A percentile compares a stretch with the other conserved stretches of the same genome.
Evolutionary conservation across 2,888 invertebrate species (phyloP).

Genomic region (Ernsta delagoae): DNA sequence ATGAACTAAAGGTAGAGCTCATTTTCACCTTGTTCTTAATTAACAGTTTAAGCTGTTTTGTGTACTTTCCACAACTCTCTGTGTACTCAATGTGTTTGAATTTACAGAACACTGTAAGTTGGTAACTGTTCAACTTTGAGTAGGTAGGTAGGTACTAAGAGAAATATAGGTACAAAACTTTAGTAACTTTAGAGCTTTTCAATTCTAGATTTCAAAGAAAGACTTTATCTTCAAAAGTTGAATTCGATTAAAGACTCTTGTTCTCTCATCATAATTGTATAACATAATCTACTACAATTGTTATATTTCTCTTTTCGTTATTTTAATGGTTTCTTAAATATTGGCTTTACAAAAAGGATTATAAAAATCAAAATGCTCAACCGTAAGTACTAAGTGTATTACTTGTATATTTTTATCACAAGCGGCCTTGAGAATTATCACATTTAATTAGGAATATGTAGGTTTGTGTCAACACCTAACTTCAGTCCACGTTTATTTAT

Average conservation of each 20-base stretch:
- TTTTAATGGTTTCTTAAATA: too few relatives aligned
- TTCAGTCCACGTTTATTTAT: too few relatives aligned
- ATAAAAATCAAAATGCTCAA: too few relatives aligned
- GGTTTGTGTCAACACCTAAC: too few relatives aligned
- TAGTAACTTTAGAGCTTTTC: neutral
- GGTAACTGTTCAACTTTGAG: conserved; percentile 4
- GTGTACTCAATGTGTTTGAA: conserved; percentile 20
- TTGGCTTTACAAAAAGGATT: too few relatives aligned
- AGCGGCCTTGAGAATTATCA: too few relatives aligned
- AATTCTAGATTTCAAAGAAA: neutral
- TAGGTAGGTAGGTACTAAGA: neutral
- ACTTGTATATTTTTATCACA: too few relatives aligned
- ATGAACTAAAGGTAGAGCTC: conserved; percentile 18
- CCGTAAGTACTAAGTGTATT: too few relatives aligned
- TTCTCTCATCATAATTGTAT: neutral
- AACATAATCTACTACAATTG: neutral
- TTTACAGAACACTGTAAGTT: conserved; percentile 8
- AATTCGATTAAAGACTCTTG: neutral
- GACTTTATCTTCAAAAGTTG: conserved; percentile 1
- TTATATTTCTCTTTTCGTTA: neutral
- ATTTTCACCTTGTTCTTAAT: conserved; percentile 32
- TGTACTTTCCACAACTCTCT: conserved; percentile 21
- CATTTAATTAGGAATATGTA: too few relatives aligned
- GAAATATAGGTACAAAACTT: neutral
- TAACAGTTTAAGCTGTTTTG: conserved; percentile 27